Base-by-base conservation (phyloP, 2,113 vertebrate species). In the Propithecus coquereli region DNA sequence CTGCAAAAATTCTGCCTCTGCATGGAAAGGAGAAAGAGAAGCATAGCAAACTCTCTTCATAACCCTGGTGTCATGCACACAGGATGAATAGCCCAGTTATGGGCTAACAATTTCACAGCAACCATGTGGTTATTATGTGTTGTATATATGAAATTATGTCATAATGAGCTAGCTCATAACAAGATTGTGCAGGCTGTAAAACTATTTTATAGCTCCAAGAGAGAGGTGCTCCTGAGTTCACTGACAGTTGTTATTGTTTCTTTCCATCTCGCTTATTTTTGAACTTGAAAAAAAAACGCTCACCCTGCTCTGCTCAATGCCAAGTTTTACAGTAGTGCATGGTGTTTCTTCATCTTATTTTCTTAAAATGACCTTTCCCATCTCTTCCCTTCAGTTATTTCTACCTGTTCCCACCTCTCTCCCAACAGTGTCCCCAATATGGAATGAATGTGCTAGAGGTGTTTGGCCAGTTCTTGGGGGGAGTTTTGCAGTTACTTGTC, bases 261-360 rank as follows among this genome's bases (percentile, higher is more conserved):
- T 83, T 94, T 83, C 34, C n/a, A 37, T 92, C 65, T 57, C 54
- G 32, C n/a, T 92, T 83, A 91, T 14, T 86, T 95, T 81, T 30
- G 2, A 71, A 65, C 73, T 91, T 59, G 61, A 89, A 84, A 82
- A 93, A 79, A 52, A 77, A 81, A 66, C 50, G 2, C 7, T 87
- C 7, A 6, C 22, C 2, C 37, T 18, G 12, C 4, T 37, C 40
- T 88, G 74, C 45, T 65, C 10, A 50, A 5, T 43, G 93, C 13
- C 27, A 90, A 8, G 25, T 40, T 86, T 92, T 40, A 25, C 4
- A 22, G 12, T 4, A 12, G 37, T 87, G 3, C 30, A 23, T 8
- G 8, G 32, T 30, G 34, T 91, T 90, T 93, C 16, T 30, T 87
- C 14, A 13, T 73, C 34, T 87, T 45, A 50, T 34, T 66, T 95